A percentile compares a stretch with the other conserved stretches of the same genome.
Evolutionary conservation across 1,140 invertebrate genomes (phyloP).

Genomic region (Drosophila subpulchrella): DNA sequence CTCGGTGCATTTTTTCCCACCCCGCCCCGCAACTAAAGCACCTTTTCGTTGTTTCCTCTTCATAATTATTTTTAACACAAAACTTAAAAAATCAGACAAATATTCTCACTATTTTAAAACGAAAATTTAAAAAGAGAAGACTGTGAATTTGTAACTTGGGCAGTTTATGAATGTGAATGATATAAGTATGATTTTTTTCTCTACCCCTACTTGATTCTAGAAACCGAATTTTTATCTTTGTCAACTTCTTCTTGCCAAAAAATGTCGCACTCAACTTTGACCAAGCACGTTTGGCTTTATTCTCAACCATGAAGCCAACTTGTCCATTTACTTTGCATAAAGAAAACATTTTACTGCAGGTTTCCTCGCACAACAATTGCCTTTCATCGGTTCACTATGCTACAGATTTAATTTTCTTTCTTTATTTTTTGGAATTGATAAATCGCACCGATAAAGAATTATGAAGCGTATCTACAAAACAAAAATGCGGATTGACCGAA

Average conservation of each 20-base stretch:
- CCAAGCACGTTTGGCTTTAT: conserved; percentile 21
- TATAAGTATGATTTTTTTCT: neutral
- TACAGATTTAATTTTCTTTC: conserved; percentile 12
- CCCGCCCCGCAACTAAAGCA: neutral
- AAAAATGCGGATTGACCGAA: conserved; percentile 27
- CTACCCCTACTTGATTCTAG: neutral
- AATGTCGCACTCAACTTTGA: conserved; percentile 35
- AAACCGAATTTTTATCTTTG: neutral
- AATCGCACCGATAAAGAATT: conserved; percentile 58
- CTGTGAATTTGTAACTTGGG: neutral
- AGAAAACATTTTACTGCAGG: conserved; percentile 43
- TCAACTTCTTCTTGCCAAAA: conserved; percentile 20
- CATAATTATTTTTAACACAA: neutral
- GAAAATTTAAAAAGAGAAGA: neutral
- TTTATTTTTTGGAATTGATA: conserved; percentile 51
- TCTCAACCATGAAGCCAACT: conserved; percentile 19
- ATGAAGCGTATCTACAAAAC: conserved; percentile 57
- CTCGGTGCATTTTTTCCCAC: neutral
- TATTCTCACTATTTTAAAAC: neutral
- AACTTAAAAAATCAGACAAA: neutral
- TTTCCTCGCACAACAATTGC: conserved; percentile 19
- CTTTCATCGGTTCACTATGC: conserved; percentile 23
- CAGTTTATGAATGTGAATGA: neutral
- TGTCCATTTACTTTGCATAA: conserved; percentile 47
- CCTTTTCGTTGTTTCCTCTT: neutral